Percentiles rank a stretch among this genome's conserved stretches.
Evolutionary conservation across 2,888 invertebrate genomes (phyloP).

Genomic region (Perizoma affinitatum): DNA sequence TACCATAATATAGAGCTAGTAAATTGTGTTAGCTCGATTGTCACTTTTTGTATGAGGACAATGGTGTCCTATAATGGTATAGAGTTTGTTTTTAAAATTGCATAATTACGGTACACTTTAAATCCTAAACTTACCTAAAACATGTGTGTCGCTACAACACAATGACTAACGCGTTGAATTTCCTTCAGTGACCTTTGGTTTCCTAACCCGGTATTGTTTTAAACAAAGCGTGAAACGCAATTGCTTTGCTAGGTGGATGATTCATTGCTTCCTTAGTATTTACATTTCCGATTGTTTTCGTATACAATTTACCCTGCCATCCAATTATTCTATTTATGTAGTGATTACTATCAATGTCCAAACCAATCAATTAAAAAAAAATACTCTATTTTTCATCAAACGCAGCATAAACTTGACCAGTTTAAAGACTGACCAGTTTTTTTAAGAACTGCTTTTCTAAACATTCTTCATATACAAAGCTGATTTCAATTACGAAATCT

Average conservation of each 20-base stretch:
- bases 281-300: conserved; percentile 41
- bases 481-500: conserved; percentile 46
- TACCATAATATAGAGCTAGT: too few species aligned
- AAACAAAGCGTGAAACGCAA: conserved; percentile 46
- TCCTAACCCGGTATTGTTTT: conserved; percentile 60
- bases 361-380: background rate
- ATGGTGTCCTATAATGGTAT: too few species aligned
- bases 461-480: conserved; percentile 19
- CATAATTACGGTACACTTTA: background rate
- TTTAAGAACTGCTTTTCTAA: conserved; percentile 24
- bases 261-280: conserved; percentile 45
- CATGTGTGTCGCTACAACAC: conserved; percentile 44
- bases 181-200: conserved; percentile 70
- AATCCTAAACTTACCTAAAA: conserved; percentile 2
- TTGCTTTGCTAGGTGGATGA: conserved; percentile 51
- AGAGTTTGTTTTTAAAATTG: conserved; percentile 10
- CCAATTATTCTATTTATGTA: conserved; percentile 10
- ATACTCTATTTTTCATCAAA: background rate
- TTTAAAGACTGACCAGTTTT: too few species aligned
- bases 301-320: conserved; percentile 21
- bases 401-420: background rate
- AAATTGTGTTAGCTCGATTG: too few species aligned
- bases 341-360: too few species aligned
- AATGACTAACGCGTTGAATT: conserved; percentile 68
- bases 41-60: too few species aligned